Evolutionary conservation across 2,888 invertebrate species (phyloP), one percentile per base, ranked within the genome.

Genomic region (Drosophila algonquin): DNA sequence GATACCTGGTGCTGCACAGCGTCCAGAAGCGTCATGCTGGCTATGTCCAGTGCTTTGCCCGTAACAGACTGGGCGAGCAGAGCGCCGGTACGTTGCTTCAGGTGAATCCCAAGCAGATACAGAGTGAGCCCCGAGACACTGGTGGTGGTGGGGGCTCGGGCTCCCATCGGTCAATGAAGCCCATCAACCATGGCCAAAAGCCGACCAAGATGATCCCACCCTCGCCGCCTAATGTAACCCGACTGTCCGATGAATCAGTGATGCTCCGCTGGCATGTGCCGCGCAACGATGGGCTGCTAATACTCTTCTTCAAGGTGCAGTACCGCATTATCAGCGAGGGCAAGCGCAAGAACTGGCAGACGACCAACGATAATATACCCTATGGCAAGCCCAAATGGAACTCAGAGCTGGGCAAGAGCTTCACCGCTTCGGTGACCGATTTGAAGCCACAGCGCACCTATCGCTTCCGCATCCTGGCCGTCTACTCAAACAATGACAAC

Each of bases 401-500:
- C 44, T 73, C 68, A 0, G 77, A 70, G 14, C 18, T 27, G 51
- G 75, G 88, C 7, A 90, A 89, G 44, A 92, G 91, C 59, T 92
- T 92, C 60, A 92, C 92, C 0, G 89, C 92, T 0, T 91, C 92
- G 0, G 92, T 92, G 40, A 83, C 89, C 1, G 91, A 91, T 3
- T 51, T 92, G 0, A 89, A 87, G 44, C 85, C 92, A 1, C 89
- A 91, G 73, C 90, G 89, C 18, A 89, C 76, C 63, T 92, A 81
- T 83, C 95, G 95, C 86, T 98, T 98, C 92, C 95, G 98, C 18
- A 97, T 98, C 76, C 96, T 98, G 16, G 98, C 98, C 0, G 98
- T 98, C 0, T 98, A 98, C 90, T 96, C 96, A 0, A 98, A 99
- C 91, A 96, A 98, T 89, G 98, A 98, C 92, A 98, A 98, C 91